phyloP scores from a whole-genome alignment of 2,888 invertebrate genomes.

The Luperina nickerlii region DNA sequence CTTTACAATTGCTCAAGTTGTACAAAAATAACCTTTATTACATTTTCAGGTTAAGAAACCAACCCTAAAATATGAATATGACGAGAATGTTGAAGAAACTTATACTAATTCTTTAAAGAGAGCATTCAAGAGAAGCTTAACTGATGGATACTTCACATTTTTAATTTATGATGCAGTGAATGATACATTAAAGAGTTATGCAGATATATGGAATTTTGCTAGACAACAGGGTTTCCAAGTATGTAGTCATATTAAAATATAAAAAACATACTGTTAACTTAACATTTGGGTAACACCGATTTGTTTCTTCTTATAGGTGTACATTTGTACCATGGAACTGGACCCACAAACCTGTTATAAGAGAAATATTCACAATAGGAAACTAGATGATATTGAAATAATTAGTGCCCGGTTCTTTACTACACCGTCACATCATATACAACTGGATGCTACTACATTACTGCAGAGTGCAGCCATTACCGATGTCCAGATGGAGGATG shows the following conservation, averaged over 20 bases:
- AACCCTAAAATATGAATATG: constrained; percentile 97
- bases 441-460: constrained; percentile 95
- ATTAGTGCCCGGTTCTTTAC: constrained; percentile 93
- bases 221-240: constrained; percentile 96
- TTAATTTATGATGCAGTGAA: constrained; percentile 98
- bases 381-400: constrained; percentile 94
- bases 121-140: constrained; percentile 97
- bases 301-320: constrained; percentile 92
- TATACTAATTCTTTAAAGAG: constrained; percentile 96
- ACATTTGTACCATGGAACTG: constrained; percentile 96
- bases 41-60: constrained; percentile 88
- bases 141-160: constrained; percentile 97
- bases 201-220: constrained; percentile 96
- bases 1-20: not conserved
- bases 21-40: constrained; percentile 5
- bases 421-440: constrained; percentile 95
- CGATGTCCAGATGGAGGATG: constrained; percentile 96
- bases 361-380: constrained; percentile 96
- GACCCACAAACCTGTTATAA: constrained; percentile 94
- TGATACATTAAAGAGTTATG: constrained; percentile 94
- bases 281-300: constrained; percentile 14
- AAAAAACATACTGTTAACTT: not conserved
- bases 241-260: constrained; percentile 54
- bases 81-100: constrained; percentile 94
- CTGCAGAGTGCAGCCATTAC: constrained; percentile 95